These are phyloP conservation scores for Microtus obscurus DNA, from an alignment of 2,797 vertebrate species.

Conservation along the genomic window DNA sequence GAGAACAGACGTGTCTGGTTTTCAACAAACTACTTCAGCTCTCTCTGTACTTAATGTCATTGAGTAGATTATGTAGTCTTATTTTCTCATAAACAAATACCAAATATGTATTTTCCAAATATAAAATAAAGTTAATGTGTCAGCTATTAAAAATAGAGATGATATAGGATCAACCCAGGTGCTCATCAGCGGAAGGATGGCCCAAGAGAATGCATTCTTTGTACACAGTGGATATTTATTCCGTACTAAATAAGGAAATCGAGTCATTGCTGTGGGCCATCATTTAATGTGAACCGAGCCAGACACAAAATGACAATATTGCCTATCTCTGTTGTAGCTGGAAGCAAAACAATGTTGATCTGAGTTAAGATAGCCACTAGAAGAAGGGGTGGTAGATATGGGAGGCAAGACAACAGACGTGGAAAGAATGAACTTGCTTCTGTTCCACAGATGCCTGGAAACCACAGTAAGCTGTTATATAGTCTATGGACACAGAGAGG, in stretches of 20 bases:
- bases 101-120: neutral
- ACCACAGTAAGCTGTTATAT: neutral
- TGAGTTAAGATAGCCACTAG: neutral
- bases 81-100: slow-evolving; percentile 30
- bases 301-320: neutral
- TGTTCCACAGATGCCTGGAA: neutral
- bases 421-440: neutral
- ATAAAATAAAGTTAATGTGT: slow-evolving; percentile 6
- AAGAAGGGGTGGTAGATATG: neutral
- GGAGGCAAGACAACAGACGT: neutral
- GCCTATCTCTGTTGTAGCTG: neutral
- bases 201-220: neutral
- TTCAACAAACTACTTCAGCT: neutral
- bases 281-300: neutral
- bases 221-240: neutral
- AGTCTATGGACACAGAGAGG: neutral
- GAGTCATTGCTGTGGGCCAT: neutral
- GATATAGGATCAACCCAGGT: too few relatives aligned
- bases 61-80: neutral
- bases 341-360: neutral
- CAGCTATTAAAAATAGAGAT: neutral
- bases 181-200: neutral
- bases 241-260: neutral
- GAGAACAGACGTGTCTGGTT: neutral
- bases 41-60: neutral